These are phyloP conservation scores for Laterallus jamaicensis DNA, from an alignment of 2,113 vertebrate genomes.

Conservation along the genomic window DNA sequence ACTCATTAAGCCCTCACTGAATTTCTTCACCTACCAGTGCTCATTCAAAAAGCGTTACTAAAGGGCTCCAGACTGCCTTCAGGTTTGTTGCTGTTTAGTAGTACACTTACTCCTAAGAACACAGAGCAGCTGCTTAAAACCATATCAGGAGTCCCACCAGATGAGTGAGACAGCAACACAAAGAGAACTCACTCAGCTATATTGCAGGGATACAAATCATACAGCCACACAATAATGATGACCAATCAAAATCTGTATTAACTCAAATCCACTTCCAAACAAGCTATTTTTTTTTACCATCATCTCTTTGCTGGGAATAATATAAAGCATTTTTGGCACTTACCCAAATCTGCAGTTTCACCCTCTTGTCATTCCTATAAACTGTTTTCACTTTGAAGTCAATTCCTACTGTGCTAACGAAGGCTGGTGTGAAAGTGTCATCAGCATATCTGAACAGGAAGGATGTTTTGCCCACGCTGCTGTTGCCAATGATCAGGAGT, in stretches of 20 bases:
- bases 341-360: constrained; percentile 99
- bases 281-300: neutral
- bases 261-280: neutral
- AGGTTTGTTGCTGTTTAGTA: neutral
- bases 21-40: neutral
- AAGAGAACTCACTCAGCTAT: neutral
- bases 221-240: neutral
- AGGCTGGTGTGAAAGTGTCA: constrained; percentile 95
- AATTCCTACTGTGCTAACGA: constrained; percentile 97
- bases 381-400: constrained; percentile 99
- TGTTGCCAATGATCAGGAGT: constrained; percentile 97
- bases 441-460: constrained; percentile 97
- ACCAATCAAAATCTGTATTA: neutral
- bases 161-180: neutral
- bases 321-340: constrained; percentile 61
- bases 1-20: neutral
- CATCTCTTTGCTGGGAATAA: neutral
- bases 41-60: neutral
- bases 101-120: neutral
- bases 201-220: neutral
- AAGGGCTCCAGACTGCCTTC: neutral
- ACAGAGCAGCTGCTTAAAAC: neutral
- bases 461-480: constrained; percentile 96
- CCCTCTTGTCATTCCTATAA: constrained; percentile 95
- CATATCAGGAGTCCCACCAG: neutral